phyloP scores from a whole-genome alignment of 2,113 vertebrate species.

The Hassar affinis region DNA sequence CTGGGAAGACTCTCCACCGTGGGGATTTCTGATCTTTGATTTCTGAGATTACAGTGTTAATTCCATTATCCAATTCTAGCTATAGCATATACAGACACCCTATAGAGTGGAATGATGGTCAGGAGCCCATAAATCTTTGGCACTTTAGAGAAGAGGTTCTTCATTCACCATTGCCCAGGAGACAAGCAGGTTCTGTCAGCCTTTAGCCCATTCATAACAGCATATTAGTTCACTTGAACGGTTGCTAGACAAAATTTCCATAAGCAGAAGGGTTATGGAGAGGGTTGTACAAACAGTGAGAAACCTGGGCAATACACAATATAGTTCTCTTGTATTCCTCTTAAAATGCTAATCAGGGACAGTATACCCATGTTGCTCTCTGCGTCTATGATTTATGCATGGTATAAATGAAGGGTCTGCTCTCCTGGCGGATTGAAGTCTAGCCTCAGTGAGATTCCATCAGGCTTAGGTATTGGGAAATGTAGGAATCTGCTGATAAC shows the following conservation, averaged over 20 bases:
- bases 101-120: not conserved
- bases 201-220: not conserved
- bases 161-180: not conserved
- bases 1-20: not conserved
- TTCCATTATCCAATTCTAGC: too few species aligned
- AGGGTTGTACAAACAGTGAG: not conserved
- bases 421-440: slow-evolving; percentile 37
- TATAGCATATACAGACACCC: not conserved
- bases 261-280: not conserved
- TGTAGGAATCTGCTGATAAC: slow-evolving; percentile 22
- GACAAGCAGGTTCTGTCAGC: not conserved
- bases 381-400: slow-evolving; percentile 39
- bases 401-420: slow-evolving; percentile 18
- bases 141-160: not conserved
- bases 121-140: not conserved
- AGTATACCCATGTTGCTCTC: slow-evolving; percentile 18
- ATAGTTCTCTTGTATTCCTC: not conserved
- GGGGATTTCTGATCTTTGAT: too few species aligned
- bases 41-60: too few species aligned
- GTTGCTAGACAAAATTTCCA: not conserved
- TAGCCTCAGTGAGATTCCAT: slow-evolving; percentile 49
- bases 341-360: slow-evolving; percentile 21
- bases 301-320: not conserved
- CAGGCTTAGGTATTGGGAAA: not conserved
- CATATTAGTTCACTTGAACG: not conserved